Evolutionary conservation across 2,797 vertebrate genomes (phyloP).

Genomic region (Podarcis lilfordi): DNA sequence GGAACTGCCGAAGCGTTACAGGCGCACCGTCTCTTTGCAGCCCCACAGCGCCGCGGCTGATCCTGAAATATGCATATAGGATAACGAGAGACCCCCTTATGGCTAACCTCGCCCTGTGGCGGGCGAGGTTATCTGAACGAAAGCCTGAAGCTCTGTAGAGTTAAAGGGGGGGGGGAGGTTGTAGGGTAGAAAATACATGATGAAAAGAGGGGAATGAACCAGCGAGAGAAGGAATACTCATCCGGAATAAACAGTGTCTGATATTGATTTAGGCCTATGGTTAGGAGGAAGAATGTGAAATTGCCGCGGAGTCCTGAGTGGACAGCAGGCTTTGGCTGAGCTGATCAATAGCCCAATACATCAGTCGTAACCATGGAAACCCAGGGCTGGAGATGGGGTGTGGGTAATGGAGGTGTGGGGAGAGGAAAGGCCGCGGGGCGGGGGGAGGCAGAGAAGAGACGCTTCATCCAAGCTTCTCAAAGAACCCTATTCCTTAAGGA

Average conservation of each 20-base stretch:
- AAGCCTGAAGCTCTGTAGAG: background rate
- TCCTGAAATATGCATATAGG: background rate
- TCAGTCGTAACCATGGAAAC: constrained; percentile 63
- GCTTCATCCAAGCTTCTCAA: background rate
- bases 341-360: constrained; percentile 67
- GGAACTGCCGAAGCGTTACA: background rate
- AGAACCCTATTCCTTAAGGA: background rate
- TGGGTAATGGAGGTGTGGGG: background rate
- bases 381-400: background rate
- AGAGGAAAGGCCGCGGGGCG: background rate
- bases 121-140: no score
- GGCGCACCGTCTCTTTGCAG: no score
- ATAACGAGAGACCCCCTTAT: background rate
- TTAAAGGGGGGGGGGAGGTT: no score
- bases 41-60: accelerated
- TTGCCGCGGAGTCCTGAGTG: constrained; percentile 19
- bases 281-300: constrained; percentile 46
- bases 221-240: constrained; percentile 7
- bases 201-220: background rate
- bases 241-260: constrained; percentile 44
- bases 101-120: background rate
- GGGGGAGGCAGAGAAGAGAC: background rate
- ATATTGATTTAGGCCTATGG: constrained; percentile 65
- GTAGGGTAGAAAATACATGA: background rate
- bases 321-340: constrained; percentile 20